These are phyloP conservation scores for Netelia fuscicornis DNA, from an alignment of 2,888 invertebrate genomes.

Conservation along the genomic window DNA sequence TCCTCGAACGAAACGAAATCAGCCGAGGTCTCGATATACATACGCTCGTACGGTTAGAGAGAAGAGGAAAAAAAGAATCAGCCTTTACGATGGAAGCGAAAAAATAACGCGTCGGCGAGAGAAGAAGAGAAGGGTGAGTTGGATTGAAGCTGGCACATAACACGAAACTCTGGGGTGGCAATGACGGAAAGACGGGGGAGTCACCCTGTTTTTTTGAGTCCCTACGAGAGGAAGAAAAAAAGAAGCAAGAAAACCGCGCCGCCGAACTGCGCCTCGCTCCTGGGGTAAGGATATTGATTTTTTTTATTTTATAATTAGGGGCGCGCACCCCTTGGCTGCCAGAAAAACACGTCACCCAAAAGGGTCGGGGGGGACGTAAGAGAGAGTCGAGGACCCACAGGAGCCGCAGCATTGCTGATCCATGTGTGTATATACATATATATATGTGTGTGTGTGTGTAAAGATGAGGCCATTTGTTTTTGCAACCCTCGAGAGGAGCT, in stretches of 20 bases:
- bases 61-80: conserved; percentile 75
- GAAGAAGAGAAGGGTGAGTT: too few relatives aligned
- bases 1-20: conserved; percentile 17
- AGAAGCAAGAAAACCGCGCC: conserved; percentile 69
- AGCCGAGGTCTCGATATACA: background rate
- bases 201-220: conserved; percentile 80
- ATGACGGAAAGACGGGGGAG: conserved; percentile 80
- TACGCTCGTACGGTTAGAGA: conserved; percentile 20
- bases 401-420: conserved; percentile 47
- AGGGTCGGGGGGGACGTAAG: conserved; percentile 57
- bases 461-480: conserved; percentile 42
- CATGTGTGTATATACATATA: background rate
- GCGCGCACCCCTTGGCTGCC: conserved; percentile 83
- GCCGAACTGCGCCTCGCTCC: conserved; percentile 60
- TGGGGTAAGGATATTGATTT: conserved; percentile 84
- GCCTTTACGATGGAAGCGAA: conserved; percentile 73
- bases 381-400: conserved; percentile 42
- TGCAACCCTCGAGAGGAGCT: conserved; percentile 39
- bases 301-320: conserved; percentile 85
- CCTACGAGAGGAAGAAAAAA: conserved; percentile 44
- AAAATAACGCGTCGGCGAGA: conserved; percentile 52
- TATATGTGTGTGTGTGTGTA: conserved; percentile 4
- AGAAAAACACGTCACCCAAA: conserved; percentile 83
- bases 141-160: conserved; percentile 62
- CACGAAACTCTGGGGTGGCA: conserved; percentile 75